A percentile compares a stretch with the other conserved stretches of the same genome.
Evolutionary conservation across 2,113 vertebrate genomes (phyloP).

Genomic region (Pseudorectes ferrugineus): DNA sequence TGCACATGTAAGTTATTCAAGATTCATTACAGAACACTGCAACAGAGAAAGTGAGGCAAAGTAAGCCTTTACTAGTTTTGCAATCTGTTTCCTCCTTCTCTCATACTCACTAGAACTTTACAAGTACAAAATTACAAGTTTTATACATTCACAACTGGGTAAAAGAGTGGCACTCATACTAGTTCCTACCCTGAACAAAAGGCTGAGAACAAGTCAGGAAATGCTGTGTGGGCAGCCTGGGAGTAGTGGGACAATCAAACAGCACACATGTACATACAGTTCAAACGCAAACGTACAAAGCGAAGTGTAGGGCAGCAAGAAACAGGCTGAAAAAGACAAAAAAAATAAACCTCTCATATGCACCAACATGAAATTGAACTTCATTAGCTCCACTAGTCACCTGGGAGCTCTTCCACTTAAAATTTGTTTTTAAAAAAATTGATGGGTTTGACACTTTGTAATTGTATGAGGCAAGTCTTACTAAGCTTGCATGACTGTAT

Average conservation of each 20-base stretch:
- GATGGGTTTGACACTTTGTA: background rate
- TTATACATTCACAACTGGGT: background rate
- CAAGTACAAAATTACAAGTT: background rate
- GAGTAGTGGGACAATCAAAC: background rate
- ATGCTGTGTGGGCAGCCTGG: background rate
- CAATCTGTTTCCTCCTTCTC: background rate
- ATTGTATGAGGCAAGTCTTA: background rate
- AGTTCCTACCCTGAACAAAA: background rate
- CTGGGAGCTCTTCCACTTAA: background rate
- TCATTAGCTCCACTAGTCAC: background rate
- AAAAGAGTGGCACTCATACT: background rate
- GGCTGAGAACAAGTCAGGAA: background rate
- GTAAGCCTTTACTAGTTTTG: background rate
- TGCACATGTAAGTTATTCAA: background rate
- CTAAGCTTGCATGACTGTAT: background rate
- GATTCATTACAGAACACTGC: background rate
- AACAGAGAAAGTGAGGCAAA: background rate
- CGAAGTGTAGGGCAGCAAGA: background rate
- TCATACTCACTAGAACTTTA: rapidly evolving
- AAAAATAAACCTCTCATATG: background rate
- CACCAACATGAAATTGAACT: background rate
- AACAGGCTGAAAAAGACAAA: background rate
- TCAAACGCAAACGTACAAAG: rapidly evolving
- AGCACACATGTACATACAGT: rapidly evolving
- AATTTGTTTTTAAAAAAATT: background rate